These are phyloP conservation scores for Drosophila demipolita DNA, from an alignment of 2,888 invertebrate species.

Conservation along the genomic window DNA sequence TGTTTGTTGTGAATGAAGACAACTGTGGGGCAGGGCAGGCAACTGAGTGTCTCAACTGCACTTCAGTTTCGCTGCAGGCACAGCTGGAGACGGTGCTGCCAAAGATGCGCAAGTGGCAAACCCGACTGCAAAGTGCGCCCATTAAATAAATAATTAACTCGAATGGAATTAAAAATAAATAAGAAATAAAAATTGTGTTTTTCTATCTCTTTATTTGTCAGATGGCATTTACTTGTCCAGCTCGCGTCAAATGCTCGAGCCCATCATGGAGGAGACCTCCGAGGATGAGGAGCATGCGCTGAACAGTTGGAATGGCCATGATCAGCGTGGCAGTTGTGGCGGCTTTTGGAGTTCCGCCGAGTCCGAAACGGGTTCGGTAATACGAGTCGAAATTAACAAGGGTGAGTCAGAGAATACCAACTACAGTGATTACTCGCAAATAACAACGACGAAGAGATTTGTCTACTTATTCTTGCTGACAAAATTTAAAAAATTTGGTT, in stretches of 20 bases:
- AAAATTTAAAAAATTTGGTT: neutral
- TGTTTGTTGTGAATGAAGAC: slow-evolving; percentile 29
- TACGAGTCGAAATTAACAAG: slow-evolving; percentile 87
- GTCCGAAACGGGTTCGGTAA: slow-evolving; percentile 93
- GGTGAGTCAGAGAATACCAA: slow-evolving; percentile 63
- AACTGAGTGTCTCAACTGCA: slow-evolving; percentile 36
- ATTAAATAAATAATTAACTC: slow-evolving; percentile 8
- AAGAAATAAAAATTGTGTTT: neutral
- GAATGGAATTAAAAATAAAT: slow-evolving; percentile 7
- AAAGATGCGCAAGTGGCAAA: slow-evolving; percentile 59
- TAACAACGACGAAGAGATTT: neutral
- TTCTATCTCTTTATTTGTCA: slow-evolving; percentile 33
- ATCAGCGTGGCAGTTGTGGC: slow-evolving; percentile 58
- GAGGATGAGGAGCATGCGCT: slow-evolving; percentile 88
- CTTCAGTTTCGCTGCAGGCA: slow-evolving; percentile 54
- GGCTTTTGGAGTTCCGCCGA: slow-evolving; percentile 87
- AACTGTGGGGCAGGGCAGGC: slow-evolving; percentile 11
- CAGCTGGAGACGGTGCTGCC: slow-evolving; percentile 60
- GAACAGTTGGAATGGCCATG: slow-evolving; percentile 82
- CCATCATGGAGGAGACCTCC: slow-evolving; percentile 95
- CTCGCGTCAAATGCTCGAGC: slow-evolving; percentile 88
- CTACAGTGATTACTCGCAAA: neutral
- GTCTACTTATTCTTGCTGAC: neutral
- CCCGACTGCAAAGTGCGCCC: slow-evolving; percentile 41
- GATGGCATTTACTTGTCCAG: slow-evolving; percentile 84